Base-by-base conservation (phyloP, 2,888 invertebrate species). In the Amphipoea lucens region DNA sequence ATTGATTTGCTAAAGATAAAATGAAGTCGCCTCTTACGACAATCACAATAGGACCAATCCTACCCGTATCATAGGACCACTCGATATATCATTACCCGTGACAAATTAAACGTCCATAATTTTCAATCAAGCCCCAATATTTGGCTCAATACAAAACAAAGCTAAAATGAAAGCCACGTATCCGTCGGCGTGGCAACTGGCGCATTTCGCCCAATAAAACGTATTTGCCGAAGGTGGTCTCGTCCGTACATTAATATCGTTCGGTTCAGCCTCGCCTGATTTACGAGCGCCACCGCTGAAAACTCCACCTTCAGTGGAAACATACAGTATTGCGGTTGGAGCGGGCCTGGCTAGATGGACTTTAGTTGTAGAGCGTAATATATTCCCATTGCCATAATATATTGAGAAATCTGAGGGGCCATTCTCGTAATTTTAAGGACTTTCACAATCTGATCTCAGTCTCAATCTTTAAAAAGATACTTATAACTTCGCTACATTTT, bases 221-320 rank as follows among this genome's bases (percentile, higher is more conserved):
- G 89, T 91, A 90, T 89, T 89, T 89, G 90, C 87, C 78, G 80
- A 84, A 89, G 87, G 91, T 90, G 90, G 90, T 89, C 86, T 81
- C 87, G 84, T 87, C 87, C 85, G 90, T 88, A 91, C 91, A 88
- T 92, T 91, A 90, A 90, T 90, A 91, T 88, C 89, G 88, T 87
- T 89, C 89, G 87, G 85, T 88, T 88, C 87, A 88, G 85, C 82
- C 89, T 79, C 90, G 84, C 76, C 90, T 91, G 92, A 92, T 92
- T 92, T 92, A 92, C 91, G 90, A 84, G 83, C 83, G 81, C 78
- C 76, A 84, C 88, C 85, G 86, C 86, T 90, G 92, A 91, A 92
- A 92, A 90, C 91, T 92, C 89, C 89, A 88, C 90, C 90, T 89
- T 83, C 71, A 40, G n/a, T 74, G 81, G 66, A 88, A 89, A 90